Evolutionary conservation across 2,888 invertebrate species (phyloP).

Genomic region (Ectemnius continuus): DNA sequence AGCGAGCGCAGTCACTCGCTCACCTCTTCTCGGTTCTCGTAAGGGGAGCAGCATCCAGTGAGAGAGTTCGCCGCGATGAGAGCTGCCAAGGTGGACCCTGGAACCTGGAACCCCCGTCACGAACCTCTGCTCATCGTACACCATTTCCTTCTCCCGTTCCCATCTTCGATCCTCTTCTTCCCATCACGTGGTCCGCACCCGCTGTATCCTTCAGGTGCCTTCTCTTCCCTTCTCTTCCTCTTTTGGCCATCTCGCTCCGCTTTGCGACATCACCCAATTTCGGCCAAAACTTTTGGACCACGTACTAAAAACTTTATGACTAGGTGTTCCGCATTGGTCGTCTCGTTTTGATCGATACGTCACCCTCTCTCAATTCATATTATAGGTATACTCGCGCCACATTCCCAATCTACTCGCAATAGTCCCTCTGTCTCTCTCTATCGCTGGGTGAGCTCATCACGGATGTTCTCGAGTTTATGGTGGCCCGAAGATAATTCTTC

Average conservation of each 20-base stretch:
- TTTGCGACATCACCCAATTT: constrained; percentile 22
- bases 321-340: constrained; percentile 25
- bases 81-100: constrained; percentile 30
- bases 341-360: not conserved
- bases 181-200: not conserved
- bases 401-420: constrained; percentile 38
- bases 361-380: not conserved
- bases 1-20: constrained; percentile 20
- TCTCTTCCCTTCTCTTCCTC: too few species aligned
- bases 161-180: not conserved
- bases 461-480: not conserved
- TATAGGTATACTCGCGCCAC: constrained; percentile 18
- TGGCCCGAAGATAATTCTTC: not conserved
- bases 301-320: constrained; percentile 52
- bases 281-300: constrained; percentile 26
- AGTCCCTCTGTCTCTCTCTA: not conserved
- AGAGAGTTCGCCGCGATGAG: constrained; percentile 11
- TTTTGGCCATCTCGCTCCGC: too few species aligned
- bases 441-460: not conserved
- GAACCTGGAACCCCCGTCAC: not conserved
- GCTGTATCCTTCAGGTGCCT: not conserved
- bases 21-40: constrained; percentile 12
- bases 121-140: not conserved
- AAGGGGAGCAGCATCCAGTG: constrained; percentile 4
- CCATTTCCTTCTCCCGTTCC: not conserved